Evolutionary conservation across 1,140 invertebrate species (phyloP), one percentile per base, ranked within the genome.

Genomic region (Drosophila simulans): DNA sequence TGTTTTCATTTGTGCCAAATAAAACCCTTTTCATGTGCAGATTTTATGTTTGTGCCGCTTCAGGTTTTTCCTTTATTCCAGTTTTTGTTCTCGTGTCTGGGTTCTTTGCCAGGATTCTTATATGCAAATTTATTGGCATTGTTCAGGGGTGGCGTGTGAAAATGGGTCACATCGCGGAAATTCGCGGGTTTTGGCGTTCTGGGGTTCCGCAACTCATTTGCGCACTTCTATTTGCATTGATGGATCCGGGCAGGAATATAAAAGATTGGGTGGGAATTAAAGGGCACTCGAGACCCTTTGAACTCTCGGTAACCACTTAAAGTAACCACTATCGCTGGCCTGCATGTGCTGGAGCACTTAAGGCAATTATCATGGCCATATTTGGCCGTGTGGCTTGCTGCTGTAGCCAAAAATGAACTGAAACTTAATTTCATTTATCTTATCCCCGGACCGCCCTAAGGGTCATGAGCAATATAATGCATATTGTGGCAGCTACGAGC

Each of bases 81-180:
- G 22, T 40, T 53, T 63, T 51, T 63, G 43, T 63, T 53, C 48
- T 37, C 56, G 35, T 42, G 27, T 45, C 49, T 42, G 66, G 31
- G 60, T 25, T 60, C 27, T 42, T 34, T 57, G 60, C 40, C 68
- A 39, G 40, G 52, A 57, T 77, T 65, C 82, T 85, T 81, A 78
- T 86, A 85, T 85, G 82, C 77, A 81, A 85, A 85, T 85, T 85
- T 86, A 86, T 86, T 85, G 82, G 82, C 82, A 71, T 63, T 80
- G 68, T 53, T 60, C 56, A 22, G 62, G 46, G 20, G 25, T 12
- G 45, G 37, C 25, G 27, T 55, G 48, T 27, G 5, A 52, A 80
- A 84, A 49, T 75, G 64, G 80, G 80, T 84, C 75, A 83, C 40
- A 22, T 39, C 37, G 60, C 45, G 66, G 64, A 55, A 25, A 49